phyloP scores from a whole-genome alignment of 2,113 vertebrate species.

The Dipodomys stephensi region DNA sequence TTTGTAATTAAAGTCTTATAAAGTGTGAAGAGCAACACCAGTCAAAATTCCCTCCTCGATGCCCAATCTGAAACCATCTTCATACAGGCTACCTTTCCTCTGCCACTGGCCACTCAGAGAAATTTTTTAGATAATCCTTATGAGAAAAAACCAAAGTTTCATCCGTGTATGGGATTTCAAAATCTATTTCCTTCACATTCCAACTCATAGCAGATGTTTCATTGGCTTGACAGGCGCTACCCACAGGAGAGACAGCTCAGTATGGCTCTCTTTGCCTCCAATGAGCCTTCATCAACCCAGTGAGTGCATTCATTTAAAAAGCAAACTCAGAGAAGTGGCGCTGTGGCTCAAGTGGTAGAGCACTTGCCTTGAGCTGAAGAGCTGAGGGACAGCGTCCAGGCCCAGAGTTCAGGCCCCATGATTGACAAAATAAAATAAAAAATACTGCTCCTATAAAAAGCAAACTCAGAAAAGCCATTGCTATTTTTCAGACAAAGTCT shows the following conservation, averaged over 20 bases:
- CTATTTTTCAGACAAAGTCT: constrained; percentile 32
- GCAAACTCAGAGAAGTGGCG: constrained; percentile 8
- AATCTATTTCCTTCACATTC: constrained; percentile 59
- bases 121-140: constrained; percentile 31
- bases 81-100: neutral
- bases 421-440: no score
- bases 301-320: neutral
- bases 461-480: constrained; percentile 32
- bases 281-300: neutral
- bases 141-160: neutral
- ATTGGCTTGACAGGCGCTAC: neutral
- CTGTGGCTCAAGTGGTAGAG: no score
- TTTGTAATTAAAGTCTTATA: constrained; percentile 28
- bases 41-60: neutral
- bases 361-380: no score
- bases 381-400: no score
- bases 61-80: constrained; percentile 25
- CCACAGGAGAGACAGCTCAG: neutral
- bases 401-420: no score
- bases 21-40: neutral
- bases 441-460: neutral
- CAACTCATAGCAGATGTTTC: constrained; percentile 32
- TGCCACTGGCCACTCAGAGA: neutral
- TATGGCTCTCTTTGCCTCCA: constrained; percentile 19
- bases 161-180: constrained; percentile 53